phyloP scores from a whole-genome alignment of 2,888 invertebrate genomes.

The Blastobasis adustella region DNA sequence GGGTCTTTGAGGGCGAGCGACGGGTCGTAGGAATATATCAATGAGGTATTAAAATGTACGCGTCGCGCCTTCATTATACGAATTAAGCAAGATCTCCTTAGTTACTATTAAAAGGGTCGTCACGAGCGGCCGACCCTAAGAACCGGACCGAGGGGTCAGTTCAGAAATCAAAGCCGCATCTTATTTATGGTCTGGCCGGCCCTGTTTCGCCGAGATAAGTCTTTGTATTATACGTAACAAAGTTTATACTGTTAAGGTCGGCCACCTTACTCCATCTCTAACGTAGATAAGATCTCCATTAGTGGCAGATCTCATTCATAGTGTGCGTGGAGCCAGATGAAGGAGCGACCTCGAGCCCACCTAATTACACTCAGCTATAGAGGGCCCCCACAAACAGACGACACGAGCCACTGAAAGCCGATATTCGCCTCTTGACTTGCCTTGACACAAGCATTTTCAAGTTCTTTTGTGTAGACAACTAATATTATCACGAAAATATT shows the following conservation, averaged over 20 bases:
- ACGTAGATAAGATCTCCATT: conserved; percentile 67
- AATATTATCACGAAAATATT: too few species aligned
- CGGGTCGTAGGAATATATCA: conserved; percentile 3
- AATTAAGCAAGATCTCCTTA: conserved; percentile 58
- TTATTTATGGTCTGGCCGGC: conserved; percentile 62
- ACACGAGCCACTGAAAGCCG: conserved; percentile 29
- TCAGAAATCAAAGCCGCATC: conserved; percentile 65
- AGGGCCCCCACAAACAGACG: conserved; percentile 34
- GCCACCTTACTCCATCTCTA: conserved; percentile 58
- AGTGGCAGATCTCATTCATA: conserved; percentile 64
- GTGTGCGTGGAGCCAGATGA: conserved; percentile 46
- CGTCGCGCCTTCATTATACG: conserved; percentile 56
- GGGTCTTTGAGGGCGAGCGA: conserved; percentile 15
- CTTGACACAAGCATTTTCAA: neutral
- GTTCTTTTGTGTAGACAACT: too few species aligned
- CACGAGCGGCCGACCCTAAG: conserved; percentile 44
- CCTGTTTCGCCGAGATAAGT: conserved; percentile 58
- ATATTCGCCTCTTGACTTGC: conserved; percentile 20
- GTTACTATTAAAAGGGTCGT: conserved; percentile 63
- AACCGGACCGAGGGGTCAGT: conserved; percentile 56
- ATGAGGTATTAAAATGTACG: conserved; percentile 34
- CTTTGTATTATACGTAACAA: conserved; percentile 56
- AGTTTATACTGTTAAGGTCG: conserved; percentile 57
- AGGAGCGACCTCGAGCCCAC: conserved; percentile 34
- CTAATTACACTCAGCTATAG: conserved; percentile 48